Percentiles rank a stretch among this genome's conserved stretches.
Evolutionary conservation across 1,140 invertebrate species (phyloP).

Genomic region (Zaprionus kolodkinae): DNA sequence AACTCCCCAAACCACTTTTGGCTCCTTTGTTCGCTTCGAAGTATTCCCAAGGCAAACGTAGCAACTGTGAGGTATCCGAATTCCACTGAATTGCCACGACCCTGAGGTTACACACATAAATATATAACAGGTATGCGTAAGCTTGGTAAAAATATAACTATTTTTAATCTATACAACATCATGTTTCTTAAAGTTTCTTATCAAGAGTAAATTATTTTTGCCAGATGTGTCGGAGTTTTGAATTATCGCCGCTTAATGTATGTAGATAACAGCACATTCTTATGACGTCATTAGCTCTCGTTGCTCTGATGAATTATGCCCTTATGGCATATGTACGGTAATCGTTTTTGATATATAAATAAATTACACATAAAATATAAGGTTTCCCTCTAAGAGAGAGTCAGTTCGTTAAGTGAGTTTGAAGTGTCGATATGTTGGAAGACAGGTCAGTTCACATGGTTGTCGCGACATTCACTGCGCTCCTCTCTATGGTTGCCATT

Average conservation of each 20-base stretch:
- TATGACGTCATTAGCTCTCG: no score
- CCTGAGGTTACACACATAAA: no score
- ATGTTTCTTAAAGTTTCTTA: not conserved
- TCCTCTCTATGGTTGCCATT: conserved; percentile 27
- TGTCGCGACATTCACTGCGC: conserved; percentile 32
- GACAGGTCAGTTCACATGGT: conserved; percentile 4
- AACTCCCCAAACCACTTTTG: conserved; percentile 1
- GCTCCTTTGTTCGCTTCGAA: conserved; percentile 2
- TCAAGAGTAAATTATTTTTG: no score
- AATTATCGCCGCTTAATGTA: no score
- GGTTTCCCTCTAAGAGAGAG: not conserved
- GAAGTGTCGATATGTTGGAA: conserved; percentile 11
- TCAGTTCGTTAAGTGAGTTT: not conserved
- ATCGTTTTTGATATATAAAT: not conserved
- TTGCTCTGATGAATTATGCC: no score
- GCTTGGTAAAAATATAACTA: not conserved
- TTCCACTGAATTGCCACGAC: not conserved
- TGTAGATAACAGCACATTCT: no score
- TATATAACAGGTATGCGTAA: not conserved
- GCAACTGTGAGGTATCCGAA: not conserved
- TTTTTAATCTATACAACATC: not conserved
- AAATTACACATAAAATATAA: not conserved
- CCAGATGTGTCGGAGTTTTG: no score
- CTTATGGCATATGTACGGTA: no score
- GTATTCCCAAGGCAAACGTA: not conserved